These are phyloP conservation scores for Brachyptera putata DNA, from an alignment of 2,888 invertebrate species.

Conservation along the genomic window DNA sequence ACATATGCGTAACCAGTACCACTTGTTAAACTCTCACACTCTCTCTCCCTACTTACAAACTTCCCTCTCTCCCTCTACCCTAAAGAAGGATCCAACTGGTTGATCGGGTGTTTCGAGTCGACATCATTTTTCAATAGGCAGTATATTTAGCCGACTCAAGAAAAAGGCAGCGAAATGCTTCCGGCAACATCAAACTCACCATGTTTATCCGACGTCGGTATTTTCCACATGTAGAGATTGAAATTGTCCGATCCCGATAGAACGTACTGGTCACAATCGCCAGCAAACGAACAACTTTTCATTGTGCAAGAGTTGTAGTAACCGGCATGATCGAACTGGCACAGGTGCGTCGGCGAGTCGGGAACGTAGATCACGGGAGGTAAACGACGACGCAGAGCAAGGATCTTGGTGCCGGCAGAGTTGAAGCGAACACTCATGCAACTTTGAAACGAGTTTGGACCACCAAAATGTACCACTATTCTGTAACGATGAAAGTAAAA, in stretches of 20 bases:
- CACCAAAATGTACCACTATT: conserved; percentile 64
- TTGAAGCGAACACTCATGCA: conserved; percentile 94
- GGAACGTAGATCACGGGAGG: conserved; percentile 78
- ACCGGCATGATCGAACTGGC: conserved; percentile 82
- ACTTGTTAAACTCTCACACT: no score
- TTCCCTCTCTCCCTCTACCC: no score
- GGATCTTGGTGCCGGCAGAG: conserved; percentile 66
- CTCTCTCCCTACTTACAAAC: no score
- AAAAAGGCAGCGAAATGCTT: no score
- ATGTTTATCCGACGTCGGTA: conserved; percentile 60
- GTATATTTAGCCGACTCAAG: no score
- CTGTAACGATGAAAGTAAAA: conserved; percentile 51
- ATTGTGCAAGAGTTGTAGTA: conserved; percentile 96
- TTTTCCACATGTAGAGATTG: conserved; percentile 90
- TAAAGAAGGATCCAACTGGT: no score
- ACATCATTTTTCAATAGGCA: background rate
- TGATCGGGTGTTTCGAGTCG: no score
- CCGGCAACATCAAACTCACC: conserved; percentile 41
- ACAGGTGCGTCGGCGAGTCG: conserved; percentile 64
- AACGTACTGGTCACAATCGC: conserved; percentile 81
- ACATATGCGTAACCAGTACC: no score
- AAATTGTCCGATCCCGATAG: conserved; percentile 95
- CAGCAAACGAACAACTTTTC: conserved; percentile 95
- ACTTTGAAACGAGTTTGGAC: conserved; percentile 59
- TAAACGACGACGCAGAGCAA: conserved; percentile 79